Percentiles rank a stretch among this genome's conserved stretches.
phyloP scores from a whole-genome alignment of 2,888 invertebrate genomes.

The Ormyrus nitidulus region DNA sequence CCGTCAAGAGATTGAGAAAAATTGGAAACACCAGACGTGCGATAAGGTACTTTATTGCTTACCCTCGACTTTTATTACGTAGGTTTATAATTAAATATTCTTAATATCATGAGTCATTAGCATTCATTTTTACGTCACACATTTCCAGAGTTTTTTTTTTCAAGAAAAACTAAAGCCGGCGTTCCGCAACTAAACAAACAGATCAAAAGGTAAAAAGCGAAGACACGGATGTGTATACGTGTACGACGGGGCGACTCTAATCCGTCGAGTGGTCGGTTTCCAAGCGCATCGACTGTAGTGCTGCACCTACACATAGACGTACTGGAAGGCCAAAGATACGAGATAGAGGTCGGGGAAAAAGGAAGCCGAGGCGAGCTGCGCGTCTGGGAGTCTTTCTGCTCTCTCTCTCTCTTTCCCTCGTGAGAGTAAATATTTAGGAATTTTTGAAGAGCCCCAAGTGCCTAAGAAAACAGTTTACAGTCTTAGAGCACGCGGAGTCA shows the following conservation, averaged over 20 bases:
- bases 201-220: conserved; percentile 7
- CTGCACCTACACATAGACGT: too few relatives aligned
- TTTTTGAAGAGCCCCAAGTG: conserved; percentile 71
- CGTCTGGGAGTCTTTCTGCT: conserved; percentile 59
- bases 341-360: too few relatives aligned
- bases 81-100: too few relatives aligned
- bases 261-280: neutral
- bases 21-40: conserved; percentile 6
- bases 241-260: neutral
- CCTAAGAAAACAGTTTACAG: conserved; percentile 73
- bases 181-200: neutral
- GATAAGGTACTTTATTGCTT: too few relatives aligned
- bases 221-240: neutral
- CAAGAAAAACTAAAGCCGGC: too few relatives aligned
- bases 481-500: conserved; percentile 18
- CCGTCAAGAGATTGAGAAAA: neutral
- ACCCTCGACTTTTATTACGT: too few relatives aligned
- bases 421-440: conserved; percentile 73
- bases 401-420: conserved; percentile 46
- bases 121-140: too few relatives aligned
- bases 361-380: neutral
- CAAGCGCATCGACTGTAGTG: neutral
- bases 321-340: too few relatives aligned
- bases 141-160: too few relatives aligned
- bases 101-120: too few relatives aligned